Conservation (phyloP, 2,888 invertebrate genomes). For the Horisme vitalbata region DNA sequence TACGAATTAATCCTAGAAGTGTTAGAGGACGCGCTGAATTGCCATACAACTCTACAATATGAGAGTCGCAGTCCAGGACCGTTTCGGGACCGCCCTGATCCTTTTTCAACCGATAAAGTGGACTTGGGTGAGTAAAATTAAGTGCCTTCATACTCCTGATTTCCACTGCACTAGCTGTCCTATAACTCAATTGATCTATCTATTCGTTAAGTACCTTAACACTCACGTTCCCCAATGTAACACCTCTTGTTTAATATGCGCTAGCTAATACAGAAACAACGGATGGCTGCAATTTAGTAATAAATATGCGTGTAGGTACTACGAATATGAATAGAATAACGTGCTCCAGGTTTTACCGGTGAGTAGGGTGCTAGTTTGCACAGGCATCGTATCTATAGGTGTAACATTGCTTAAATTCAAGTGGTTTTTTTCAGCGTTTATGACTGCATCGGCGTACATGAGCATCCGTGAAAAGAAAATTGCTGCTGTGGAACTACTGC, state of each 20-base stretch:
- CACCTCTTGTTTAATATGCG: constrained; percentile 1
- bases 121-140: constrained; percentile 80
- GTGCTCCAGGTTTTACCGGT: background rate
- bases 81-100: constrained; percentile 74
- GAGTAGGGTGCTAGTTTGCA: background rate
- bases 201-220: too few relatives aligned
- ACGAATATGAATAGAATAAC: constrained; percentile 7
- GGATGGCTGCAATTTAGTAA: constrained; percentile 35
- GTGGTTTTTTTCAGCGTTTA: constrained; percentile 72
- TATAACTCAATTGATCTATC: too few relatives aligned
- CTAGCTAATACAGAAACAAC: constrained; percentile 19
- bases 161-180: too few relatives aligned
- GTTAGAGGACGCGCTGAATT: constrained; percentile 76
- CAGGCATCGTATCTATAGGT: too few relatives aligned
- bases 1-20: constrained; percentile 82
- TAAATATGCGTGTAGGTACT: constrained; percentile 25
- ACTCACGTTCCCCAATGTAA: too few relatives aligned
- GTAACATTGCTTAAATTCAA: too few relatives aligned
- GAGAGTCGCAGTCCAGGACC: constrained; percentile 83
- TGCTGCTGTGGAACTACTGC: constrained; percentile 72
- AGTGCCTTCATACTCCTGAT: constrained; percentile 7
- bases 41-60: constrained; percentile 79
- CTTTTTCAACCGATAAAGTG: constrained; percentile 75
- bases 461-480: constrained; percentile 66
- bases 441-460: constrained; percentile 82